Evolutionary conservation across 2,797 vertebrate genomes (phyloP).

Genomic region (Gephyroberyx darwinii): DNA sequence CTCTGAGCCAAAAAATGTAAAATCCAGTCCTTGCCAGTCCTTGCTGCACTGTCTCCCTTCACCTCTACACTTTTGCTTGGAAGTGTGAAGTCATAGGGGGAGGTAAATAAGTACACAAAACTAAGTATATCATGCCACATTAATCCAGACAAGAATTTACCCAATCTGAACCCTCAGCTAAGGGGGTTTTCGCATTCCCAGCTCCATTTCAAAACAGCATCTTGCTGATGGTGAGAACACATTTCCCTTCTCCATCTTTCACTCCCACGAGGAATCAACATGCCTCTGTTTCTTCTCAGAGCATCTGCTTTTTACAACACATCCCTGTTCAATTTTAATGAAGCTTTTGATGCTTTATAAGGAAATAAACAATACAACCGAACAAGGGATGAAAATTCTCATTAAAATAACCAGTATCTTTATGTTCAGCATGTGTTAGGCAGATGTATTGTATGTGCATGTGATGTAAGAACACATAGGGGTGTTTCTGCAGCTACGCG

Average conservation of each 20-base stretch:
- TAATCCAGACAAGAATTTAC: slow-evolving; percentile 5
- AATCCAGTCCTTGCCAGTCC: slow-evolving; percentile 31
- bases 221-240: slow-evolving; percentile 43
- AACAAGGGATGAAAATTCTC: slow-evolving; percentile 38
- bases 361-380: slow-evolving; percentile 38
- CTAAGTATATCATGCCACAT: slow-evolving; percentile 28
- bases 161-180: slow-evolving; percentile 19
- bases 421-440: neutral
- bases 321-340: slow-evolving; percentile 52
- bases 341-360: slow-evolving; percentile 45
- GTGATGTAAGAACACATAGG: neutral
- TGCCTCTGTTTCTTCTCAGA: slow-evolving; percentile 58
- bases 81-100: slow-evolving; percentile 19
- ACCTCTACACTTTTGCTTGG: slow-evolving; percentile 1
- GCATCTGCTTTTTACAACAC: slow-evolving; percentile 63
- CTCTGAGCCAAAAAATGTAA: slow-evolving; percentile 54
- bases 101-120: neutral
- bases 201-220: slow-evolving; percentile 30
- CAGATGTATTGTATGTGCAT: neutral
- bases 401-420: slow-evolving; percentile 4
- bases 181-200: slow-evolving; percentile 25
- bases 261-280: slow-evolving; percentile 56
- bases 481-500: neutral
- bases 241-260: slow-evolving; percentile 43
- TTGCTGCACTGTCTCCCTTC: slow-evolving; percentile 25